These are phyloP conservation scores for Anhinga anhinga DNA, from an alignment of 2,113 vertebrate species.

Conservation along the genomic window DNA sequence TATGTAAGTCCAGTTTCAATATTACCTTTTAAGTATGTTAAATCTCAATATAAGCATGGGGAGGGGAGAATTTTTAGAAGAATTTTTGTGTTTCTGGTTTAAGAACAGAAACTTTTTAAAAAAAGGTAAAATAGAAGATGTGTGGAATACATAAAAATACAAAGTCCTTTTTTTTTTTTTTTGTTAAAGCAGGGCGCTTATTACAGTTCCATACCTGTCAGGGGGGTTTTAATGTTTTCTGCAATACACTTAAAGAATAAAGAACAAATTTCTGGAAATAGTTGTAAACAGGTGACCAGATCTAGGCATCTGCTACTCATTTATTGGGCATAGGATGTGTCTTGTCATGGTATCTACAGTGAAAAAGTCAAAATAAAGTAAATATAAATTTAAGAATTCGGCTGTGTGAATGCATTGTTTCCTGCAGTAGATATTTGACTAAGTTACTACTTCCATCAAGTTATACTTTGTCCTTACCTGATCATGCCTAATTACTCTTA, in stretches of 20 bases:
- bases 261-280: background rate
- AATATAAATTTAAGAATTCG: constrained; percentile 3
- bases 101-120: background rate
- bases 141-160: background rate
- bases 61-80: background rate
- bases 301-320: background rate
- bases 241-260: background rate
- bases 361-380: constrained; percentile 11
- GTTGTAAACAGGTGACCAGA: constrained; percentile 14
- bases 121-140: background rate
- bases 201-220: background rate
- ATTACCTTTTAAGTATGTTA: background rate
- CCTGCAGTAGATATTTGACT: background rate
- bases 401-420: background rate
- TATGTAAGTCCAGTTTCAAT: background rate
- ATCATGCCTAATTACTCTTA: background rate
- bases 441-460: background rate
- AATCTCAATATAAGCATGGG: background rate
- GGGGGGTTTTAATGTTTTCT: background rate
- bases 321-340: background rate
- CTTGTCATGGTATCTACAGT: background rate
- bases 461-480: background rate
- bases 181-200: background rate
- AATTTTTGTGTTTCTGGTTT: background rate
- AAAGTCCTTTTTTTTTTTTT: background rate